Conservation (phyloP, 2,113 vertebrate genomes). For the Desmodus rotundus region DNA sequence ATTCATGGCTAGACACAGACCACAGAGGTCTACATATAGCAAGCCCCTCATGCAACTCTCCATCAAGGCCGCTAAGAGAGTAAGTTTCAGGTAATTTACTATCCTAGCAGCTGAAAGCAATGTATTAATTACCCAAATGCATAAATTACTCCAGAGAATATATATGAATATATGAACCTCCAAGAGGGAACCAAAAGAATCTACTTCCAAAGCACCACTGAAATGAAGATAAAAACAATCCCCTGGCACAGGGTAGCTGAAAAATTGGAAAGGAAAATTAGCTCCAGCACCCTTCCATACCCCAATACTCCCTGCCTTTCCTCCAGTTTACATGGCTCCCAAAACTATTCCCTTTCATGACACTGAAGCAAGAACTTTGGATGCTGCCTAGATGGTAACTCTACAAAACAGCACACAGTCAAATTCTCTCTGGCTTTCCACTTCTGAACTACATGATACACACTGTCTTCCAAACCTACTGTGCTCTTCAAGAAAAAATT, state of each 20-base stretch:
- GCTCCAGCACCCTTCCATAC: not conserved
- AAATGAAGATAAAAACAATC: constrained; percentile 22
- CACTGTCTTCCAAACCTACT: constrained; percentile 61
- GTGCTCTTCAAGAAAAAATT: constrained; percentile 60
- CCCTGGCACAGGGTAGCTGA: constrained; percentile 31
- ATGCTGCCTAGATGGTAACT: not conserved
- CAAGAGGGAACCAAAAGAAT: constrained; percentile 63
- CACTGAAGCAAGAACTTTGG: constrained; percentile 2
- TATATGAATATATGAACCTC: constrained; percentile 70
- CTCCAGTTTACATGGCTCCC: constrained; percentile 35
- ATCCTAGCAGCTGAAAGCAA: constrained; percentile 67
- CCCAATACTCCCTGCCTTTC: not conserved
- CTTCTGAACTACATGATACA: constrained; percentile 49
- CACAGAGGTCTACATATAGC: not conserved
- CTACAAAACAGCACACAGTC: constrained; percentile 1
- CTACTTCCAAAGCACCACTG: constrained; percentile 71
- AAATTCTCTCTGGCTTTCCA: constrained; percentile 29
- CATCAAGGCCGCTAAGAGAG: not conserved
- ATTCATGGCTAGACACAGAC: not conserved
- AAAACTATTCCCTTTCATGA: constrained; percentile 44
- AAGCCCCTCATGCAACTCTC: constrained; percentile 5
- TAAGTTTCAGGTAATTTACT: constrained; percentile 54
- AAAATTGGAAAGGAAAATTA: constrained; percentile 40
- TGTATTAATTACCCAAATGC: constrained; percentile 79
- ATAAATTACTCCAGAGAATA: constrained; percentile 76